A percentile compares a stretch with the other conserved stretches of the same genome.
Conservation (phyloP, 2,888 invertebrate genomes). For the Tortricodes alternella region DNA sequence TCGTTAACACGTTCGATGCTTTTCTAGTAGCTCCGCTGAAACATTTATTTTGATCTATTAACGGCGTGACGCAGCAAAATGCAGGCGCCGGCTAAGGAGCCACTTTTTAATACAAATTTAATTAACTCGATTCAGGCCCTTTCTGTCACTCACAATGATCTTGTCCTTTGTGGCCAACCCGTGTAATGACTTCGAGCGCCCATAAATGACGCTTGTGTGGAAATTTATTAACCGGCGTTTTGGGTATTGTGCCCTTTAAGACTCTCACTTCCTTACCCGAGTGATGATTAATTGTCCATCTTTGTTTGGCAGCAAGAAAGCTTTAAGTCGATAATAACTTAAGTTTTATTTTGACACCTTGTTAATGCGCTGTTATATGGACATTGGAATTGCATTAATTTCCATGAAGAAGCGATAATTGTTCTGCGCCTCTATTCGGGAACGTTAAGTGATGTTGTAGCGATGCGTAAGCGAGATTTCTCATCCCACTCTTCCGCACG, state of each 20-base stretch:
- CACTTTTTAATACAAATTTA: constrained; percentile 80
- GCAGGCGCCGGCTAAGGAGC: constrained; percentile 71
- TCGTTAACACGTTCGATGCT: constrained; percentile 74
- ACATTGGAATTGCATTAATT: constrained; percentile 19
- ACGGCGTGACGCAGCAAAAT: constrained; percentile 66
- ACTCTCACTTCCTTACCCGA: constrained; percentile 53
- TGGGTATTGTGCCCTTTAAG: constrained; percentile 62
- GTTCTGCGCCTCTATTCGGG: no score
- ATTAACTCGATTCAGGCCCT: constrained; percentile 72
- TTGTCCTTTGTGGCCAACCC: constrained; percentile 66
- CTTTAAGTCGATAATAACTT: constrained; percentile 29
- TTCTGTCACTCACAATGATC: constrained; percentile 71
- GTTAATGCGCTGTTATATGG: constrained; percentile 28
- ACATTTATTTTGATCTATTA: constrained; percentile 82
- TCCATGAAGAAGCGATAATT: constrained; percentile 6
- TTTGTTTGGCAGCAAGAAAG: constrained; percentile 46
- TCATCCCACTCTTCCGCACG: no score
- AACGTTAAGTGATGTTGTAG: no score
- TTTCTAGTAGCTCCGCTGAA: constrained; percentile 68
- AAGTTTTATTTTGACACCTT: constrained; percentile 29
- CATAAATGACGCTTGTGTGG: constrained; percentile 73
- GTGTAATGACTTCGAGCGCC: constrained; percentile 77
- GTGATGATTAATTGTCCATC: constrained; percentile 64
- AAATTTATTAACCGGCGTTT: constrained; percentile 72
- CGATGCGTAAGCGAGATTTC: no score